Evolutionary conservation across 1,140 invertebrate species (phyloP), one percentile per base, ranked within the genome.

Genomic region (Campoletis sonorensis): DNA sequence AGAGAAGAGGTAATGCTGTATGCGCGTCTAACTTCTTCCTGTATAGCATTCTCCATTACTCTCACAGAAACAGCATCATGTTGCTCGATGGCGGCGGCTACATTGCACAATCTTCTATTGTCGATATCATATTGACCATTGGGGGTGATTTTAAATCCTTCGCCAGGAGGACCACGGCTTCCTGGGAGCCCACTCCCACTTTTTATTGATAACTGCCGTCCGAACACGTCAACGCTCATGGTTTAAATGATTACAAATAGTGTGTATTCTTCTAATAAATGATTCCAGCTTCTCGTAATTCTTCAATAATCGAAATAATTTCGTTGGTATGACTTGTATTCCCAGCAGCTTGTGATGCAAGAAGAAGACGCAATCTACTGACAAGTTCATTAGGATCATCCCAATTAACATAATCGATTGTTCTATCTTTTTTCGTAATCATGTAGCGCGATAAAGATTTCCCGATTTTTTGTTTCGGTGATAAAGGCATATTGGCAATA

Each of bases 361-460:
- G 77, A 18, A 91, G 75, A 30, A 91, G 58, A 67, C 86, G 79
- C 33, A 92, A 79, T 80, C 89, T 81, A 33, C 88, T 87, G 15
- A 90, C 84, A 30, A 91, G 51, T 83, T 92, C 89, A 82, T 90
- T 89, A 23, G 86, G 83, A 86, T 91, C 86, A 82, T 90, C 85
- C 86, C 85, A 91, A 83, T 88, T 90, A 76, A 86, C 85, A 84
- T 88, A 86, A 81, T 88, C 85, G 5, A 79, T 82, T 13, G 54
- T 58, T 72, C 73, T 71, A 27, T 54, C 75, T 61, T 18, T 54
- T 18, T 77, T 45, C 21, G 1, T 30, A 72, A 73, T 73, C 81
- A 82, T 79, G 16, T 71, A 61, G 30, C 70, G 64, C 3, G 75
- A 68, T 40, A 82, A 45, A 68, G 37, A 40, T 79, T 37, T 68